These are phyloP conservation scores for Contarinia nasturtii DNA, from an alignment of 1,140 invertebrate genomes.

Conservation along the genomic window DNA sequence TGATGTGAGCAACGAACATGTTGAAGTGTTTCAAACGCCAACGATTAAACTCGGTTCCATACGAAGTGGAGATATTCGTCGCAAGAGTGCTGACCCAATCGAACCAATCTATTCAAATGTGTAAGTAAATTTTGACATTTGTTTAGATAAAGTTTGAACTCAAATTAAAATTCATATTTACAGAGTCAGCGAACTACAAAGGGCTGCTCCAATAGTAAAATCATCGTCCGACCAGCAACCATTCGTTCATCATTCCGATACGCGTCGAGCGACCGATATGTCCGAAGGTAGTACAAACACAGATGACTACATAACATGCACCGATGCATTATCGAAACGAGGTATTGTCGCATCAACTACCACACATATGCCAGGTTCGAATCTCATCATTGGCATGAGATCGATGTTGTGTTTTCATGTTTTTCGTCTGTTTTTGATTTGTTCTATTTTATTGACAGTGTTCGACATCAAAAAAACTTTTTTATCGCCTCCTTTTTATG, in stretches of 20 bases:
- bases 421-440: background rate
- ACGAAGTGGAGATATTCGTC: background rate
- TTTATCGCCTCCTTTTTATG: background rate
- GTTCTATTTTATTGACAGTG: background rate
- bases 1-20: background rate
- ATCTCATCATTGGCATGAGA: background rate
- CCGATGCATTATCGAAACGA: slow-evolving; percentile 59
- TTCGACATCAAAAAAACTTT: background rate
- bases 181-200: slow-evolving; percentile 9
- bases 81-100: slow-evolving; percentile 4
- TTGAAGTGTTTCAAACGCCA: background rate
- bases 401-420: background rate
- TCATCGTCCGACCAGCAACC: background rate
- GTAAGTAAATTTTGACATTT: background rate
- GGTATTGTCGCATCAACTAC: slow-evolving; percentile 25
- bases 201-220: slow-evolving; percentile 3
- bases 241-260: slow-evolving; percentile 40
- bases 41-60: background rate
- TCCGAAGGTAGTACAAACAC: slow-evolving; percentile 70
- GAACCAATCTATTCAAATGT: background rate
- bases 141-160: no score
- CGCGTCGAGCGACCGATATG: slow-evolving; percentile 50
- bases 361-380: slow-evolving; percentile 25
- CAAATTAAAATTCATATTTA: no score
- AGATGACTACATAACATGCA: slow-evolving; percentile 64